Conservation (phyloP, 2,113 vertebrate species). For the Lepidiolamprologus cunningtoni region DNA sequence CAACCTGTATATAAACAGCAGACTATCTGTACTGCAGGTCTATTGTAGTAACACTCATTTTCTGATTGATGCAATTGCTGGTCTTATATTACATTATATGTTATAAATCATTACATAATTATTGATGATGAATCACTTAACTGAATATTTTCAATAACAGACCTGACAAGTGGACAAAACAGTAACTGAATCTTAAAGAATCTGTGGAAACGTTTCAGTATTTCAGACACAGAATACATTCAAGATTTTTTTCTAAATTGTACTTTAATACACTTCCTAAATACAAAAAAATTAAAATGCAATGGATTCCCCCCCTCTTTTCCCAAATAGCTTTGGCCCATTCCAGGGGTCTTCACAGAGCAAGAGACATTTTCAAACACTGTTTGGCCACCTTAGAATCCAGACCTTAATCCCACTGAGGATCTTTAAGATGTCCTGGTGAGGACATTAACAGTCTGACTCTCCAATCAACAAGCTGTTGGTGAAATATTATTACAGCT, state of each 20-base stretch:
- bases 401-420: background rate
- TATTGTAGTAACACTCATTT: background rate
- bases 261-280: background rate
- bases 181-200: background rate
- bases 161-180: background rate
- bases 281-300: background rate
- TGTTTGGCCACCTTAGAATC: background rate
- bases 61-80: background rate
- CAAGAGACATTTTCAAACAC: background rate
- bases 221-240: background rate
- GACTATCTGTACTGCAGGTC: background rate
- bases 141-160: background rate
- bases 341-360: background rate
- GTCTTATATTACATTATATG: background rate
- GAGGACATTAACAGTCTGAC: background rate
- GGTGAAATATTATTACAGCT: background rate
- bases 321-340: background rate
- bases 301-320: background rate
- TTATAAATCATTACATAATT: background rate
- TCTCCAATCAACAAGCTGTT: background rate
- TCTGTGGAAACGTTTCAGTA: background rate
- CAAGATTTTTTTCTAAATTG: background rate
- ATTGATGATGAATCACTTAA: background rate
- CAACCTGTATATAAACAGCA: background rate
- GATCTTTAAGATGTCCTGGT: background rate